Conservation (phyloP, 2,113 vertebrate genomes). For the Vidua macroura region DNA sequence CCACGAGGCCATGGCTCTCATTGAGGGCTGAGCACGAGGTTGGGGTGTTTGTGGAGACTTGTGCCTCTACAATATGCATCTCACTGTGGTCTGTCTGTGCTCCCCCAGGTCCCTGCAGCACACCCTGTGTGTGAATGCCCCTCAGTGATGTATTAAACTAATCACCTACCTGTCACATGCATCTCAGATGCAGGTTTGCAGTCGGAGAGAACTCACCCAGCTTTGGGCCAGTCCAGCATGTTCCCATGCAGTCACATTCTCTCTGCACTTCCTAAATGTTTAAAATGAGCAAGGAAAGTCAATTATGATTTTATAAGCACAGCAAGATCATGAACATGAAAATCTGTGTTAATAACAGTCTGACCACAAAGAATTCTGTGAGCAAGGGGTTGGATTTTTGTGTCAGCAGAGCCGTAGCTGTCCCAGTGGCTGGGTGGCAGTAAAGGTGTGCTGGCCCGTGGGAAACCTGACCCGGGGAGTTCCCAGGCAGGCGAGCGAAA, state of each 20-base stretch:
- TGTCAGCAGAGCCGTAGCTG: background rate
- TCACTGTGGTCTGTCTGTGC: background rate
- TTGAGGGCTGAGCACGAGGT: background rate
- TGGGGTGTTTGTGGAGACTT: background rate
- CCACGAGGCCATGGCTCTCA: fast-evolving
- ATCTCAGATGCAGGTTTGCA: background rate
- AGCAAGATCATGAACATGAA: background rate
- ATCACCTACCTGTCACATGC: background rate
- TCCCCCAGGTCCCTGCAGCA: background rate
- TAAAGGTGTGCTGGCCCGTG: constrained; percentile 38
- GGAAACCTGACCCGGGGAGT: constrained; percentile 33
- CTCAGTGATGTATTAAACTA: background rate
- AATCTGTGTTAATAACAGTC: background rate
- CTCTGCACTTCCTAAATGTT: background rate
- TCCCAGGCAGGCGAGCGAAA: constrained; percentile 8
- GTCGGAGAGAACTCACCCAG: background rate
- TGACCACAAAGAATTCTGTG: background rate
- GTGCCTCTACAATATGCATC: background rate
- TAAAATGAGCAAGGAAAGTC: background rate
- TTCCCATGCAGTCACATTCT: background rate
- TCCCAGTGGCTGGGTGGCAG: background rate
- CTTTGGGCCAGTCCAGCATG: background rate
- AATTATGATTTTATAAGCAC: background rate
- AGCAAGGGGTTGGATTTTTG: background rate
- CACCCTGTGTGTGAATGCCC: background rate